Evolutionary conservation across 2,888 invertebrate species (phyloP).

Genomic region (Acrobasis repandana): DNA sequence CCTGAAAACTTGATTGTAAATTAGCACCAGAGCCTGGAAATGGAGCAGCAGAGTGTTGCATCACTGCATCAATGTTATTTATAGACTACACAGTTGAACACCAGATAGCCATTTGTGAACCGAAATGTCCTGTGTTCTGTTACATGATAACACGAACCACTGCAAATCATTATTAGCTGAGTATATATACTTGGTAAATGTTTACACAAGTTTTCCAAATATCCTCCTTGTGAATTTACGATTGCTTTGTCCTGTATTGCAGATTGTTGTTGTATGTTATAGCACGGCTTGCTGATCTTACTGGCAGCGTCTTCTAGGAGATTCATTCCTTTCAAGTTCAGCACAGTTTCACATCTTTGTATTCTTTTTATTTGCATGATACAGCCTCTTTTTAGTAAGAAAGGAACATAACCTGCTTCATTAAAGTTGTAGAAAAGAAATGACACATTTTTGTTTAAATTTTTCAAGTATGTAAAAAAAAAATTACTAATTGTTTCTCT

Average conservation of each 20-base stretch:
- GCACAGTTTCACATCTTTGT: conserved; percentile 9
- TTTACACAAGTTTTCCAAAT: background rate
- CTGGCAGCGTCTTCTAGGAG: conserved; percentile 1
- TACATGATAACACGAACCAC: conserved; percentile 7
- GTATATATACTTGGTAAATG: background rate
- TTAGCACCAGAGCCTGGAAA: conserved; percentile 73
- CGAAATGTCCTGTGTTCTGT: conserved; percentile 24
- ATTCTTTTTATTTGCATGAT: background rate
- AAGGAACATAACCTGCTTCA: background rate
- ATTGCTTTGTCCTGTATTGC: background rate
- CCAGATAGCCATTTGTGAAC: conserved; percentile 38
- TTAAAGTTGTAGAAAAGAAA: background rate
- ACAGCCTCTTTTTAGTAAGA: background rate
- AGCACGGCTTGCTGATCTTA: background rate
- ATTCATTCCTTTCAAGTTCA: background rate
- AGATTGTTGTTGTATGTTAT: background rate
- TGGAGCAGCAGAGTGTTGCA: conserved; percentile 52
- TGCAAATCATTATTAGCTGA: conserved; percentile 15
- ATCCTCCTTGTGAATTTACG: conserved; percentile 2
- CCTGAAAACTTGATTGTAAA: conserved; percentile 82
- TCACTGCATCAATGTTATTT: conserved; percentile 51
- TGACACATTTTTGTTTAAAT: background rate
- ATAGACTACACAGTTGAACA: conserved; percentile 47
- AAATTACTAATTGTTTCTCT: background rate
- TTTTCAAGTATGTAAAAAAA: background rate